These are phyloP conservation scores for Candoia aspera DNA, from an alignment of 2,113 vertebrate species.

Conservation along the genomic window DNA sequence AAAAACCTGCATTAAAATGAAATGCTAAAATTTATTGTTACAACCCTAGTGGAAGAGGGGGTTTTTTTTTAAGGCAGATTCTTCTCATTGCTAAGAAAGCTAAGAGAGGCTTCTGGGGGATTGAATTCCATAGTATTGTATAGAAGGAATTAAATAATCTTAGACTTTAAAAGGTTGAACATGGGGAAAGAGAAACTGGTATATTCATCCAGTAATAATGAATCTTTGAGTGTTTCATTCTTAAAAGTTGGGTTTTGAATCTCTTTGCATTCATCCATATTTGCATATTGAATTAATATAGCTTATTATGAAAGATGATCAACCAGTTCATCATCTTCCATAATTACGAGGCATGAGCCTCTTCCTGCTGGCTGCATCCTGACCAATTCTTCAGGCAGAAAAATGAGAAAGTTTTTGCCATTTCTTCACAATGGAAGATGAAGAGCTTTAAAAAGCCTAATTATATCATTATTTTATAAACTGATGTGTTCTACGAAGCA, in stretches of 20 bases:
- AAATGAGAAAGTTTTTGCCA: neutral
- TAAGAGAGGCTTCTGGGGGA: neutral
- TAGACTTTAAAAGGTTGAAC: neutral
- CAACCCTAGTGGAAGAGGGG: neutral
- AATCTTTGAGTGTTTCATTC: neutral
- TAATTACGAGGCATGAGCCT: neutral
- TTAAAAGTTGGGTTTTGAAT: neutral
- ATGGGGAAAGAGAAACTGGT: neutral
- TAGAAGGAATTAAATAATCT: neutral
- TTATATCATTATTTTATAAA: neutral
- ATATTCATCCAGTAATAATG: neutral
- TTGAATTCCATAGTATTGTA: neutral
- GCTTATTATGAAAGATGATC: neutral
- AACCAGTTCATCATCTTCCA: neutral
- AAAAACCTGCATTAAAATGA: neutral
- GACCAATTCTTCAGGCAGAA: neutral
- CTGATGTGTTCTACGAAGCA: neutral
- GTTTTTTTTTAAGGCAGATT: neutral
- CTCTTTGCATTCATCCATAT: neutral
- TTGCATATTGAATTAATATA: neutral
- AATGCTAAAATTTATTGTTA: neutral
- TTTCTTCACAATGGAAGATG: neutral
- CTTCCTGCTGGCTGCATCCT: neutral
- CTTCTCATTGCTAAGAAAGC: neutral
- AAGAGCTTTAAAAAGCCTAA: neutral